These are phyloP conservation scores for Helicoverpa assulta DNA, from an alignment of 2,888 invertebrate genomes.

Conservation along the genomic window DNA sequence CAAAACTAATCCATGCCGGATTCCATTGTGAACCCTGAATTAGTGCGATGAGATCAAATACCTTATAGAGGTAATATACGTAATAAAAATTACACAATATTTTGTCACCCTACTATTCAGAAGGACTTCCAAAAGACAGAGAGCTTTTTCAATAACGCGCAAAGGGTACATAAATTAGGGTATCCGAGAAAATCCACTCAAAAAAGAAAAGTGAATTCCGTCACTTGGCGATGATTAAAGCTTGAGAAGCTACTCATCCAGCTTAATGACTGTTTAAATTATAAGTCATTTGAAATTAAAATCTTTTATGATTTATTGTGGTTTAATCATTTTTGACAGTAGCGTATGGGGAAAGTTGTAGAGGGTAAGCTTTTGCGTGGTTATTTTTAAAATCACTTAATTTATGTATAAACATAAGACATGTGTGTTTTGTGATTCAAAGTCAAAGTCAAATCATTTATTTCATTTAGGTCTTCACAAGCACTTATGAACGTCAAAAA, in stretches of 20 bases:
- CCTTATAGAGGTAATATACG: too few species aligned
- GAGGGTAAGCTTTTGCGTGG: neutral
- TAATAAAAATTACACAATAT: too few species aligned
- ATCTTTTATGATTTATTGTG: constrained; percentile 23
- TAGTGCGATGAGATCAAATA: too few species aligned
- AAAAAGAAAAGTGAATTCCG: constrained; percentile 79
- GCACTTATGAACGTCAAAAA: too few species aligned
- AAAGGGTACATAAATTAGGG: constrained; percentile 82
- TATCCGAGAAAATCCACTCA: constrained; percentile 64
- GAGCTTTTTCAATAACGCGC: constrained; percentile 76
- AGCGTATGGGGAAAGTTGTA: neutral
- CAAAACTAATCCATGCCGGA: too few species aligned
- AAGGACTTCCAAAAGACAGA: constrained; percentile 56
- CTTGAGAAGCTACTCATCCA: constrained; percentile 51
- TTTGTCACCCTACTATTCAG: constrained; percentile 46
- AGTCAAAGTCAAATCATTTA: too few species aligned
- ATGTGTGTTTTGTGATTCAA: too few species aligned
- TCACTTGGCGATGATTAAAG: constrained; percentile 69
- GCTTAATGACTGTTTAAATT: constrained; percentile 43
- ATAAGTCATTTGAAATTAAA: constrained; percentile 38
- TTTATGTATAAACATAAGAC: too few species aligned
- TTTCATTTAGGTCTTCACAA: too few species aligned
- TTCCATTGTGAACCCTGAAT: too few species aligned
- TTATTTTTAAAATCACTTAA: too few species aligned
- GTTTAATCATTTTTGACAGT: neutral